These are phyloP conservation scores for Phyllotis vaccarum DNA, from an alignment of 2,797 vertebrate genomes.

Conservation along the genomic window DNA sequence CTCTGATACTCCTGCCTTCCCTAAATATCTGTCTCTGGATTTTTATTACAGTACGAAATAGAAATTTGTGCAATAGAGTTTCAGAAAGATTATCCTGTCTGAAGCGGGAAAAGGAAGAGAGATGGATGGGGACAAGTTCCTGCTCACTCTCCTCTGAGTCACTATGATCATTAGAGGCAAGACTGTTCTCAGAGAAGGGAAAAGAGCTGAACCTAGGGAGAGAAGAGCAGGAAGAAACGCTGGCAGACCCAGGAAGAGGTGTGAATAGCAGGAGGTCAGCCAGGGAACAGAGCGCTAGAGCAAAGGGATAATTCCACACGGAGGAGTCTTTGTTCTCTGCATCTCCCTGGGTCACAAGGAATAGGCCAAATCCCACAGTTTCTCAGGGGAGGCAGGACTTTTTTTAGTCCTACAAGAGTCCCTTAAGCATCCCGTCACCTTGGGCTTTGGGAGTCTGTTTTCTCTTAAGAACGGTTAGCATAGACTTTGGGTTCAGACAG, in stretches of 20 bases:
- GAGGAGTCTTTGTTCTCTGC: conserved; percentile 42
- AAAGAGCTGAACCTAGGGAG: conserved; percentile 22
- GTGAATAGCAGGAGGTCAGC: conserved; percentile 30
- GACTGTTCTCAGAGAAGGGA: conserved; percentile 4
- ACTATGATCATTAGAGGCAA: conserved; percentile 7
- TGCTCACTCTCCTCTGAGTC: neutral
- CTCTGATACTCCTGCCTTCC: no score
- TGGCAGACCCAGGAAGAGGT: conserved; percentile 24
- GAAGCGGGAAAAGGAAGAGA: neutral
- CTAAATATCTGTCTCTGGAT: no score
- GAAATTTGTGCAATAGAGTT: no score
- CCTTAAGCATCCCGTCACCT: neutral
- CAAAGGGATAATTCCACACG: neutral
- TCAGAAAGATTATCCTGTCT: neutral
- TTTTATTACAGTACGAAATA: no score
- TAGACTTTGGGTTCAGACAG: neutral
- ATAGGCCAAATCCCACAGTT: conserved; percentile 11
- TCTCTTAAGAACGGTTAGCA: neutral
- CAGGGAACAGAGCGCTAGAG: neutral
- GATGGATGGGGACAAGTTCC: neutral
- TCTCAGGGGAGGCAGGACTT: neutral
- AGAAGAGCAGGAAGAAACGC: neutral
- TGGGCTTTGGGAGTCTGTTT: conserved; percentile 9
- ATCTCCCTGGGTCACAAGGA: conserved; percentile 2
- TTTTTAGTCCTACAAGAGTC: conserved; percentile 17